Percentiles rank a stretch among this genome's conserved stretches.
phyloP scores from a whole-genome alignment of 35 echinoderm and acorn worm species.

The Lytechinus variegatus region DNA sequence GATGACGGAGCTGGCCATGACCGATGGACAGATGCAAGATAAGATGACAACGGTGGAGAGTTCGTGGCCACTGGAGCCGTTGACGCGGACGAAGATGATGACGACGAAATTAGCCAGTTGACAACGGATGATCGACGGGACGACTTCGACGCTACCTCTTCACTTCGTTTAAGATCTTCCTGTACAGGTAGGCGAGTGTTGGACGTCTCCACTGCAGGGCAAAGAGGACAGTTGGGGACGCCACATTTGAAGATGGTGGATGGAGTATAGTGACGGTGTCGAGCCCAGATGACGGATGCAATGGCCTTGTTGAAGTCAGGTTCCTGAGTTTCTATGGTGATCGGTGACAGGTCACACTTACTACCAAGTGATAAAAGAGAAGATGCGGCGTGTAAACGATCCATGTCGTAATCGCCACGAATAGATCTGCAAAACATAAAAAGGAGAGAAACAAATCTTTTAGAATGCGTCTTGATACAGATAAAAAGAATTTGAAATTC shows the following conservation, averaged over 20 bases:
- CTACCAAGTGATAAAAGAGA: neutral
- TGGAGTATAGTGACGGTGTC: neutral
- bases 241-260: neutral
- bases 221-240: conserved; percentile 40
- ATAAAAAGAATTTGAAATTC: too few species aligned
- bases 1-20: neutral
- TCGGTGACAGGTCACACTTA: neutral
- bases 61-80: neutral
- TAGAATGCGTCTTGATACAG: neutral
- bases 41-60: neutral
- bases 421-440: neutral
- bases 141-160: neutral
- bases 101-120: neutral
- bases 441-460: neutral
- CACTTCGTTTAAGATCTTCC: neutral
- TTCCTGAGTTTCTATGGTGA: conserved; percentile 26
- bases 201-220: neutral
- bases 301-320: conserved; percentile 46
- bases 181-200: neutral
- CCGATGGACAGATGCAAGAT: neutral
- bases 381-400: conserved; percentile 3
- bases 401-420: neutral
- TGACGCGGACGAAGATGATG: neutral
- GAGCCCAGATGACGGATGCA: conserved; percentile 42
- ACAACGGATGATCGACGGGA: neutral